These are phyloP conservation scores for Brachyptera putata DNA, from an alignment of 2,888 invertebrate species.

Conservation along the genomic window DNA sequence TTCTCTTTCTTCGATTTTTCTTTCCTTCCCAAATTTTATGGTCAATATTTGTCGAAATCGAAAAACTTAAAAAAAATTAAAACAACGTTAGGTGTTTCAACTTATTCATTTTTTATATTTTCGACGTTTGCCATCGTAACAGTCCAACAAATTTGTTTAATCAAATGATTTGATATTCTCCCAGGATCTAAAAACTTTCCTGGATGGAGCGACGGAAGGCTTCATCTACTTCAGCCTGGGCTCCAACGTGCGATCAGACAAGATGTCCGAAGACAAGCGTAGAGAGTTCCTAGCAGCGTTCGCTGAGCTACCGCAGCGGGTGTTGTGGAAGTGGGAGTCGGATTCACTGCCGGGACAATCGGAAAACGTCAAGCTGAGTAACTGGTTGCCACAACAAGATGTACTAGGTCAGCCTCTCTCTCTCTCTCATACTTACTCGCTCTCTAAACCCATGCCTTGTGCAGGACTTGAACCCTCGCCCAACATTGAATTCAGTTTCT, in stretches of 20 bases:
- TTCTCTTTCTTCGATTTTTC: too few species aligned
- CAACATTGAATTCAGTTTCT: too few species aligned
- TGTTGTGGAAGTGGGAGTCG: slow-evolving; percentile 51
- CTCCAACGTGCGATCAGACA: slow-evolving; percentile 46
- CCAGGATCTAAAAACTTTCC: slow-evolving; percentile 44
- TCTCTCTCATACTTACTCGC: too few species aligned
- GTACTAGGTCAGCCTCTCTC: slow-evolving; percentile 28
- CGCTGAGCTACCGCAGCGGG: slow-evolving; percentile 43
- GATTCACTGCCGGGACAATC: slow-evolving; percentile 39
- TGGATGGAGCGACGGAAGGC: slow-evolving; percentile 46
- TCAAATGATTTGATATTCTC: too few species aligned
- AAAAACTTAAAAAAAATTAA: neutral
- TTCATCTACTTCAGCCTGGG: slow-evolving; percentile 51
- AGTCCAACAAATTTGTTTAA: too few species aligned
- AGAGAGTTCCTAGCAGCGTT: slow-evolving; percentile 46
- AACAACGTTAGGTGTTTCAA: neutral
- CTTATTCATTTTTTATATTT: too few species aligned
- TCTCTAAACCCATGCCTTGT: too few species aligned
- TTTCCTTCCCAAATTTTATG: too few species aligned
- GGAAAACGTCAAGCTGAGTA: slow-evolving; percentile 9
- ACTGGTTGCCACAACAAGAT: slow-evolving; percentile 16
- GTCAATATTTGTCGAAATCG: too few species aligned
- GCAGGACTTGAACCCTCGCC: too few species aligned
- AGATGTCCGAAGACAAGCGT: slow-evolving; percentile 44
- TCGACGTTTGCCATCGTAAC: too few species aligned